These are phyloP conservation scores for Trypoxylon attenuatum DNA, from an alignment of 2,888 invertebrate genomes.

Conservation along the genomic window DNA sequence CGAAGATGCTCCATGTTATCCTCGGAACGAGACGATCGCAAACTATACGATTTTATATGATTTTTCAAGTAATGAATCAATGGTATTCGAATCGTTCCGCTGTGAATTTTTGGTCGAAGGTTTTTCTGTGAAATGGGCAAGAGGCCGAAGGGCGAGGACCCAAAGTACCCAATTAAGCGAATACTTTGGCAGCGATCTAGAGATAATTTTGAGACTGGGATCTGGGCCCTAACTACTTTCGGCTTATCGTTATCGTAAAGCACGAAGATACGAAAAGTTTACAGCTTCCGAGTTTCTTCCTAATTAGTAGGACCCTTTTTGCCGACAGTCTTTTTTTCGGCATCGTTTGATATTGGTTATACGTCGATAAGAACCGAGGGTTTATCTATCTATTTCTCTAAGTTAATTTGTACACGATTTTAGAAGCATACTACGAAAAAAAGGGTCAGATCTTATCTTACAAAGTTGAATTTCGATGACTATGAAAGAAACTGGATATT, in stretches of 20 bases:
- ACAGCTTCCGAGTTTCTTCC: not conserved
- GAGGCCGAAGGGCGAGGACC: too few species aligned
- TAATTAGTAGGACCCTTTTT: not conserved
- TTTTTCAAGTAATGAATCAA: not conserved
- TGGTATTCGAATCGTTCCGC: not conserved
- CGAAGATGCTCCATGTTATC: not conserved
- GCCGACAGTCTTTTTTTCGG: not conserved
- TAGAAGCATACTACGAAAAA: too few species aligned
- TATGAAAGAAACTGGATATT: too few species aligned
- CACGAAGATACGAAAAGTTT: not conserved
- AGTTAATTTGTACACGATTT: too few species aligned
- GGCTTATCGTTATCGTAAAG: constrained; percentile 4
- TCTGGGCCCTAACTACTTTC: not conserved
- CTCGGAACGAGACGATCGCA: not conserved
- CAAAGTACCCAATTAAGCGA: constrained; percentile 62
- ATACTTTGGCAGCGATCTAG: constrained; percentile 49
- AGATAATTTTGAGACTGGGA: constrained; percentile 28
- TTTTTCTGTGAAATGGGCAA: too few species aligned
- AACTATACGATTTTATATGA: not conserved
- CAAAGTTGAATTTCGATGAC: too few species aligned
- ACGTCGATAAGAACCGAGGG: too few species aligned
- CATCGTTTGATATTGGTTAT: too few species aligned
- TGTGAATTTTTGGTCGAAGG: too few species aligned
- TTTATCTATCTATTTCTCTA: too few species aligned
- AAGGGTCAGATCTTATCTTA: too few species aligned